phyloP scores from a whole-genome alignment of 2,113 vertebrate genomes.

The Corynorhinus townsendii region DNA sequence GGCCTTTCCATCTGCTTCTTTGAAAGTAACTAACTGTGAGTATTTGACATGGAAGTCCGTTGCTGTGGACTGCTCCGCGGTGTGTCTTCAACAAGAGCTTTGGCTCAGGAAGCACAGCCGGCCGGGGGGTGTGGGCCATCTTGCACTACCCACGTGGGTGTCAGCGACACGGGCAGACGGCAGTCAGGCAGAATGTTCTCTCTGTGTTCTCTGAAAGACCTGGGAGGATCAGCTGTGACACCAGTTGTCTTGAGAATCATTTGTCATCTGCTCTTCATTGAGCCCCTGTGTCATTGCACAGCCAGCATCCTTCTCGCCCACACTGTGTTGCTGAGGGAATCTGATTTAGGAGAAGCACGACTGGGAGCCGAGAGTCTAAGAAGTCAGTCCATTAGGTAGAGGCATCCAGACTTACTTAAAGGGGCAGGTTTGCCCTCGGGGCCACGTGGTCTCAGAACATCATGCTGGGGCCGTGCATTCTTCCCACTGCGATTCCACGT shows the following conservation, averaged over 20 bases:
- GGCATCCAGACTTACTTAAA: not conserved
- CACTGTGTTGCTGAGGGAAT: not conserved
- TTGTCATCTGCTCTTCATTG: not conserved
- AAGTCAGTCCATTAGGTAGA: not conserved
- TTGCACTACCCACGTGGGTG: not conserved
- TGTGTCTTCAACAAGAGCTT: not conserved
- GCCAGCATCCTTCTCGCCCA: not conserved
- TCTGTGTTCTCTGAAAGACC: not conserved
- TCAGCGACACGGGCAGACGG: not conserved
- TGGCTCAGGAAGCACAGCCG: not conserved
- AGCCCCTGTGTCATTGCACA: not conserved
- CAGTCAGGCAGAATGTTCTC: not conserved
- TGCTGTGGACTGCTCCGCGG: not conserved
- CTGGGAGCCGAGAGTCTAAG: not conserved
- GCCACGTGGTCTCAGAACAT: not conserved
- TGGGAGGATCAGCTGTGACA: not conserved
- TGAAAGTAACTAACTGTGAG: conserved; percentile 21
- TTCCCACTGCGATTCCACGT: not conserved
- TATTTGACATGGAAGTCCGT: not conserved
- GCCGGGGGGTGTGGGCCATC: not conserved
- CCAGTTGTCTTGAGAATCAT: not conserved
- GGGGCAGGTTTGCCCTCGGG: not conserved
- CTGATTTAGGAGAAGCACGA: not conserved
- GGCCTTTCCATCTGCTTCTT: not conserved
- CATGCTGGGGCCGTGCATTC: not conserved